Percentiles rank a stretch among this genome's conserved stretches.
Conservation (phyloP, 2,113 vertebrate species). For the Enhydra lutris region DNA sequence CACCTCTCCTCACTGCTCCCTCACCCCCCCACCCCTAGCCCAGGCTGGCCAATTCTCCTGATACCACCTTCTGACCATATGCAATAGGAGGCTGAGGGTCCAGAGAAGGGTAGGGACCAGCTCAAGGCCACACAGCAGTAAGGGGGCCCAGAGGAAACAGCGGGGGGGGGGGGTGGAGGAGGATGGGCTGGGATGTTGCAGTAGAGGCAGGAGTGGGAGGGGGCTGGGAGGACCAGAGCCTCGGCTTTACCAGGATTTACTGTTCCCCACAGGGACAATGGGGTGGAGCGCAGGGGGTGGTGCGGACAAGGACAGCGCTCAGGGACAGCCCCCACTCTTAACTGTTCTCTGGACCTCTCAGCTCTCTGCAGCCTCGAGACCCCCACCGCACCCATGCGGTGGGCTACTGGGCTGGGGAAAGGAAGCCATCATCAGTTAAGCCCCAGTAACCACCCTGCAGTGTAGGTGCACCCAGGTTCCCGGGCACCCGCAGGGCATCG, state of each 20-base stretch:
- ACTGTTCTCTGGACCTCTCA: background rate
- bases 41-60: background rate
- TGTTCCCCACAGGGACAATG: constrained; percentile 26
- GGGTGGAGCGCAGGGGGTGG: background rate
- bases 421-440: background rate
- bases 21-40: background rate
- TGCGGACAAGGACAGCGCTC: background rate
- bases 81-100: background rate
- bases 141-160: background rate
- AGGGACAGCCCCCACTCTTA: background rate
- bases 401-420: background rate
- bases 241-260: constrained; percentile 72
- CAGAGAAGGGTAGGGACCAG: background rate
- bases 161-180: background rate
- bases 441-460: background rate
- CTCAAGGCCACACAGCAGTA: constrained; percentile 24
- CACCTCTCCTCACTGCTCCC: background rate
- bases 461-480: background rate
- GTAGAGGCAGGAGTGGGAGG: background rate
- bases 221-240: background rate
- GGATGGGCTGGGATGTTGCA: background rate
- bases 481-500: no score
- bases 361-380: background rate
- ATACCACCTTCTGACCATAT: background rate
- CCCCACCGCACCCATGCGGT: background rate